Evolutionary conservation across 2,797 vertebrate genomes (phyloP), one percentile per base, ranked within the genome.

Genomic region (Propithecus deckenii): DNA sequence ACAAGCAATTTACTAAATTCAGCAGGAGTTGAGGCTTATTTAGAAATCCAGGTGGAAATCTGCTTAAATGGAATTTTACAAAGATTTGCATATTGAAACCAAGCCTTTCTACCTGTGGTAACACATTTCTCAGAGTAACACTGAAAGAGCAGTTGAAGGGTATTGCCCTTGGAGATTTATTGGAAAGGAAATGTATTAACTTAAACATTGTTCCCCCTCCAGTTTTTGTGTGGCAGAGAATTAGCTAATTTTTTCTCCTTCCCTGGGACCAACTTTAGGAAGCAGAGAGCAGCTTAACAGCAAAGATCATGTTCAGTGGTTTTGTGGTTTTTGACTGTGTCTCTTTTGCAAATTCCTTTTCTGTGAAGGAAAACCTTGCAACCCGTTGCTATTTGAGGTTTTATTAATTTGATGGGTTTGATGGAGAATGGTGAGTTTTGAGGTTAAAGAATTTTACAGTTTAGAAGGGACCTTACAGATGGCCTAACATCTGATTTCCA

Each of bases 41-140:
- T 96, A 94, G 92, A 96, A 97, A 95, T 96, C 43, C 65, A 95
- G 87, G 86, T 96, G 85, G 59, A 65, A 83, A 89, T 81, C 18
- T 91, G 55, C 48, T 87, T 81, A 43, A 63, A 46, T 87, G 71
- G 86, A 95, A 85, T 94, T 95, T 86, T 89, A 46, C 14, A 55
- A 85, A 43, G 43, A 96, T 97, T 80, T 96, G 79, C 90, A 65
- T 96, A 76, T 43, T 93, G 71, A 94, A 96, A 55, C 48, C 25
- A 59, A 89, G 84, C 11, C 57, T 95, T 63, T 87, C 2, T 83
- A 80, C 86, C 32, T 71, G 61, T 79, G 52, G 18, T 67, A 89
- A 86, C 74, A 69, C 18, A 71, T 81, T 95, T 97, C 67, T 91
- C 78, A 89, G 86, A 94, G 74, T 97, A 88, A 80, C 76, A 50